Evolutionary conservation across 1,140 invertebrate genomes (phyloP), one percentile per base, ranked within the genome.

Genomic region (Brevipalpus yothersi): DNA sequence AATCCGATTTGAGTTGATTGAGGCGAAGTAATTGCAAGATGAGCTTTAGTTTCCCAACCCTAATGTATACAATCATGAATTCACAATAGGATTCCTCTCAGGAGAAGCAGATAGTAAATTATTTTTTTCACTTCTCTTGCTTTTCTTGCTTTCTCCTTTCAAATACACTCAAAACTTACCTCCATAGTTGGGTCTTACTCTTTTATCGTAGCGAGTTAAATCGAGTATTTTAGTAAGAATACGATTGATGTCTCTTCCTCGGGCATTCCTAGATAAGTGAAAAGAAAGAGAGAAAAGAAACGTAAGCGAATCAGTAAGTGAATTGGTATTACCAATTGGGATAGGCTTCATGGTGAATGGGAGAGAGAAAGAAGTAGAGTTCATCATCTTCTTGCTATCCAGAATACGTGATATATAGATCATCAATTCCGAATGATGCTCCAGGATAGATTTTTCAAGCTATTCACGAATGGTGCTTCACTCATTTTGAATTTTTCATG

Each of bases 181-280:
- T 31, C 89, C 88, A 76, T 94, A 94, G 75, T 92, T 91, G 69
- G 90, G 90, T 77, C 89, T 84, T 79, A 94, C 85, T 81, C 90
- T 81, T 80, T 93, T 94, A 78, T 94, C 90, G 76, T 94, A 94
- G 76, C 84, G 89, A 71, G 83, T 80, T 71, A 84, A 31, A 31
- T 31, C 86, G 72, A 91, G 84, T 58, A 67, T 67, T 65, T 83
- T 86, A 76, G 91, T 86, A 71, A 92, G 75, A 70, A 91, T 90
- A 69, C 82, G 82, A 62, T 86, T 88, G 75, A 92, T 88, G 75
- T 90, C 90, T 19, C 15, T 21, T 9, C 62, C 62, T 9, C 47
- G 41, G 10, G 19, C 58, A 17, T 57, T 31, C 5, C 53, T 55
- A 39, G 15, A 15, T 1, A 17, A 10, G 39, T 1, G 15, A 39